phyloP scores from a whole-genome alignment of 2,113 vertebrate genomes.

The Chlorodrepanis virens region DNA sequence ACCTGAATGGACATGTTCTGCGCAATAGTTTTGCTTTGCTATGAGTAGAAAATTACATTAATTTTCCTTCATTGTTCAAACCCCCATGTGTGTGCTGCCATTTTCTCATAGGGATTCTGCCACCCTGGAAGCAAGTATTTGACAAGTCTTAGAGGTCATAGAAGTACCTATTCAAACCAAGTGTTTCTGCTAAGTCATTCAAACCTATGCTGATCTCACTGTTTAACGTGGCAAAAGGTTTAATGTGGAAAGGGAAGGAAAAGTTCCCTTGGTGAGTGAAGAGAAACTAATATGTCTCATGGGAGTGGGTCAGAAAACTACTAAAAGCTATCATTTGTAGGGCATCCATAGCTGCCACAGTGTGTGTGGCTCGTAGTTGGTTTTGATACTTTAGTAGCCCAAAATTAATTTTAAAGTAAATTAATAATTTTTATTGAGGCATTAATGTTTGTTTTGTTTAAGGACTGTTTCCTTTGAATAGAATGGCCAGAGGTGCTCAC shows the following conservation, averaged over 20 bases:
- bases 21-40: background rate
- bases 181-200: background rate
- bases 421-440: background rate
- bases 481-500: background rate
- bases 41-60: background rate
- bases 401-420: background rate
- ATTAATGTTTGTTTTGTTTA: background rate
- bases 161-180: background rate
- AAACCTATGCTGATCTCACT: background rate
- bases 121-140: background rate
- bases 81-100: accelerated
- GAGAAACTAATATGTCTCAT: background rate
- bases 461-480: background rate
- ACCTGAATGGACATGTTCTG: background rate
- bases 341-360: background rate
- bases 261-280: background rate
- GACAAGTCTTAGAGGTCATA: background rate
- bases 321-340: background rate
- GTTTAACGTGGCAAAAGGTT: background rate
- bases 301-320: background rate
- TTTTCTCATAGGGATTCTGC: background rate
- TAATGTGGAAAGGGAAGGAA: background rate
- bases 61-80: background rate
- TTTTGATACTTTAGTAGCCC: background rate
- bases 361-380: background rate